Conservation (phyloP, 2,888 invertebrate species). For the Pristionchus maxplancki region DNA sequence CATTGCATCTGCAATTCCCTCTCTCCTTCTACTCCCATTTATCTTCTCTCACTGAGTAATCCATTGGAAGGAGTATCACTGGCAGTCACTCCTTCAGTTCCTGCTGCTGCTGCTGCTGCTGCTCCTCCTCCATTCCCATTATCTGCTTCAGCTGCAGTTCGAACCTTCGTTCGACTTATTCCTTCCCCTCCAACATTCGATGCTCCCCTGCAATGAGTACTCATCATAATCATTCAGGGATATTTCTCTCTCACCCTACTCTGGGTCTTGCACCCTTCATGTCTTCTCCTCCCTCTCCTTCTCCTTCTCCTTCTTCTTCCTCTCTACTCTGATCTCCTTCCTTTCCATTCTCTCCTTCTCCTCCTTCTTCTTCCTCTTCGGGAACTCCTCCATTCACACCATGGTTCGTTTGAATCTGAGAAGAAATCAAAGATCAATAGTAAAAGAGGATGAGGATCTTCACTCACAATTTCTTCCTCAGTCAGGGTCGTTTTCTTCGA, state of each 20-base stretch:
- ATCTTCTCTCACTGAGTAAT: not conserved
- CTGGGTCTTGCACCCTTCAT: not conserved
- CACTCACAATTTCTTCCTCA: slow-evolving; percentile 42
- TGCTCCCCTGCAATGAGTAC: not conserved
- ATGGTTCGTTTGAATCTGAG: slow-evolving; percentile 8
- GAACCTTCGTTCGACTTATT: not conserved
- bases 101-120: not conserved
- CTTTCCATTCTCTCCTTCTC: slow-evolving; percentile 2
- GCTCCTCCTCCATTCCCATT: not conserved
- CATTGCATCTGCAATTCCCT: slow-evolving; percentile 13
- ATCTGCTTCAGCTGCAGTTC: not conserved
- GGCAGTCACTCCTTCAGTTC: slow-evolving; percentile 30
- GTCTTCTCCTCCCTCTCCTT: slow-evolving; percentile 17
- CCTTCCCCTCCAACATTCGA: not conserved
- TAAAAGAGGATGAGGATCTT: too few relatives aligned
- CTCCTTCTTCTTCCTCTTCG: slow-evolving; percentile 8
- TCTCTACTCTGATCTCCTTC: not conserved
- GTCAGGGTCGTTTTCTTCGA: not conserved
- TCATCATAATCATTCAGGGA: not conserved
- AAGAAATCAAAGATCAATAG: not conserved
- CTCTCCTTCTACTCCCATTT: not conserved
- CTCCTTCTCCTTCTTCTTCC: not conserved
- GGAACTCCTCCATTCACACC: slow-evolving; percentile 14
- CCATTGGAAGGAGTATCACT: not conserved
- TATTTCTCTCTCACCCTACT: not conserved